Percentiles rank a stretch among this genome's conserved stretches.
Evolutionary conservation across 2,797 vertebrate species (phyloP).

Genomic region (Dipus sagitta): DNA sequence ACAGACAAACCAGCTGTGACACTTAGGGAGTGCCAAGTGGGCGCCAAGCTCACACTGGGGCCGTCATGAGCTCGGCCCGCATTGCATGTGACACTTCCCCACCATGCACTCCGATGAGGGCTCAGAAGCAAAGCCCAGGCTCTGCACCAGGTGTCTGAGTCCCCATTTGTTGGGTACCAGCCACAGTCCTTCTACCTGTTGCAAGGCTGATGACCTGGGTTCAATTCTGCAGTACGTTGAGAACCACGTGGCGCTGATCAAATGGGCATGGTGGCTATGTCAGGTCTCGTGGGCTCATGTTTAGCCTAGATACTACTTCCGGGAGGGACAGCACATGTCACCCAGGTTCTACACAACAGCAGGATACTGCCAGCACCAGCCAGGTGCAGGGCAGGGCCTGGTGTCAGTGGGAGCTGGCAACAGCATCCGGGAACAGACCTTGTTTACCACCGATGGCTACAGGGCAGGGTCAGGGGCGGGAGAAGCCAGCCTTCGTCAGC

Average conservation of each 20-base stretch:
- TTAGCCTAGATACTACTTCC: neutral
- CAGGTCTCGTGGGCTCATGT: neutral
- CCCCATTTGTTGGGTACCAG: neutral
- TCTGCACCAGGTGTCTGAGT: neutral
- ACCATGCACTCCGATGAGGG: neutral
- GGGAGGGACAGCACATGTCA: neutral
- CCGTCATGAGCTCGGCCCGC: too few relatives aligned
- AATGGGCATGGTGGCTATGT: too few relatives aligned
- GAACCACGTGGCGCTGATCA: neutral
- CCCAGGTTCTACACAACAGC: neutral
- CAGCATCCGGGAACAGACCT: neutral
- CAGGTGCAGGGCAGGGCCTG: neutral
- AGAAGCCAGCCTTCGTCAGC: neutral
- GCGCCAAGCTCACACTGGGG: neutral
- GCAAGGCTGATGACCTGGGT: too few relatives aligned
- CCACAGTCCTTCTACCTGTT: neutral
- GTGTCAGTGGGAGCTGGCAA: neutral
- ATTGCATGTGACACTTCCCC: too few relatives aligned
- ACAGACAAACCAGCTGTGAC: neutral
- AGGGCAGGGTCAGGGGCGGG: neutral
- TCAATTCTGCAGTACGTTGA: neutral
- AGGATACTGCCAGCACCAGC: neutral
- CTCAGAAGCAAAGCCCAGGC: neutral
- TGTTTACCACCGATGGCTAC: accelerated
- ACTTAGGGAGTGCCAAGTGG: neutral